Evolutionary conservation across 2,888 invertebrate genomes (phyloP).

Genomic region (Geophilus truncorum): DNA sequence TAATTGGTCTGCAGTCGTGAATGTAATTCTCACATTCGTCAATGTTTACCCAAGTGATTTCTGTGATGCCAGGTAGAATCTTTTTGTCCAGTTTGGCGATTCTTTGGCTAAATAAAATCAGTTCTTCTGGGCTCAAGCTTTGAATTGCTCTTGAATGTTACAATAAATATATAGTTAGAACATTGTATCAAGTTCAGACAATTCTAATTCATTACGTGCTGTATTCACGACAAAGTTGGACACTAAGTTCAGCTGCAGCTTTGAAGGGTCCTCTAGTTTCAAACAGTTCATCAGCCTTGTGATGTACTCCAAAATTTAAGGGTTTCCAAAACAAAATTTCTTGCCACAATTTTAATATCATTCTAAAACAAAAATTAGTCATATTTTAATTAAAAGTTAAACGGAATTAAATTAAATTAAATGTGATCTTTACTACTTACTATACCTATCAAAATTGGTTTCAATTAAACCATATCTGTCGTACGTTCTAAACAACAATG

Average conservation of each 20-base stretch:
- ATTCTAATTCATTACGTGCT: conserved; percentile 44
- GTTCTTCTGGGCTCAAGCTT: conserved; percentile 69
- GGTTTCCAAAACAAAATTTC: conserved; percentile 71
- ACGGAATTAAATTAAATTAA: background rate
- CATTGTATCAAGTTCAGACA: background rate
- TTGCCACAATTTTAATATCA: conserved; percentile 62
- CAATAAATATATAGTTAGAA: background rate
- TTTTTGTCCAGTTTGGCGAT: conserved; percentile 55
- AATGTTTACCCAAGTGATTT: conserved; percentile 48
- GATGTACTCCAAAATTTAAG: conserved; percentile 64
- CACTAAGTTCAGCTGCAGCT: conserved; percentile 47
- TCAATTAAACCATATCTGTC: conserved; percentile 62
- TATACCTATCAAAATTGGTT: conserved; percentile 70
- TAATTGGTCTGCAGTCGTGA: conserved; percentile 29
- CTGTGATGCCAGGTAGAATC: conserved; percentile 47
- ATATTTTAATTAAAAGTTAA: background rate
- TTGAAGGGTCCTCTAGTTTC: conserved; percentile 46
- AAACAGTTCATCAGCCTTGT: conserved; percentile 61
- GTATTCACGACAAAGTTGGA: conserved; percentile 40
- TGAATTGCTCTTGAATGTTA: conserved; percentile 56
- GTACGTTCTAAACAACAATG: conserved; percentile 66
- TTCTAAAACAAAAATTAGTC: conserved; percentile 49
- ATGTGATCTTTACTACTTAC: background rate
- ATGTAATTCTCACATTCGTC: conserved; percentile 40
- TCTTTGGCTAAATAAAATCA: conserved; percentile 68